phyloP scores from a whole-genome alignment of 1,140 invertebrate species.

The Hermetia illucens region DNA sequence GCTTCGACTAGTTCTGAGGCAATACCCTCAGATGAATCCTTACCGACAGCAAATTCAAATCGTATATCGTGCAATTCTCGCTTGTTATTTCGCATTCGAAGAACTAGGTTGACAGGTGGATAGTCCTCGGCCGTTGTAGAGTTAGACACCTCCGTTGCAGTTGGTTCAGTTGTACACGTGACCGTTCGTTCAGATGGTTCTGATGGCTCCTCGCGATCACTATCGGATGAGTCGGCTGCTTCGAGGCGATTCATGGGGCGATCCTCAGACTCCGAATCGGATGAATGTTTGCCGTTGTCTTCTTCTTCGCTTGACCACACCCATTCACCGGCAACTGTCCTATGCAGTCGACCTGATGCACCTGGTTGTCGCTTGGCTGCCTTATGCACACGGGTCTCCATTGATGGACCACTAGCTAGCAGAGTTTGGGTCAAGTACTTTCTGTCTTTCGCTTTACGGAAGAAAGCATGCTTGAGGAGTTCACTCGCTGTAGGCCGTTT shows the following conservation, averaged over 20 bases:
- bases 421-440: slow-evolving; percentile 86
- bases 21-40: slow-evolving; percentile 89
- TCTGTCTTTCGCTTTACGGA: slow-evolving; percentile 97
- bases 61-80: slow-evolving; percentile 93
- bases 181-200: slow-evolving; percentile 12
- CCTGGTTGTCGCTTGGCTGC: slow-evolving; percentile 74
- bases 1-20: slow-evolving; percentile 87
- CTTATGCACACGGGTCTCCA: slow-evolving; percentile 81
- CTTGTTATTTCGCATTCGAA: slow-evolving; percentile 75
- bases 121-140: slow-evolving; percentile 15
- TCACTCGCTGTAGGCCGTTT: slow-evolving; percentile 96
- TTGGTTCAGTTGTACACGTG: slow-evolving; percentile 6
- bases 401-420: slow-evolving; percentile 70
- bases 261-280: slow-evolving; percentile 31
- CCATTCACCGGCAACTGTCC: slow-evolving; percentile 94
- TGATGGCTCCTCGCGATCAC: slow-evolving; percentile 34
- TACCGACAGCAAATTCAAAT: slow-evolving; percentile 85
- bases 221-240: slow-evolving; percentile 39
- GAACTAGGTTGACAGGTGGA: slow-evolving; percentile 53
- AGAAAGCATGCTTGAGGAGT: slow-evolving; percentile 95
- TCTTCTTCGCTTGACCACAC: slow-evolving; percentile 84
- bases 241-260: slow-evolving; percentile 40
- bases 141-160: slow-evolving; percentile 4
- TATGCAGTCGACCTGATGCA: slow-evolving; percentile 77
- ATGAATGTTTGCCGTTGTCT: slow-evolving; percentile 31